Conservation (phyloP, 1,140 invertebrate species). For the Drosophila mauritiana region DNA sequence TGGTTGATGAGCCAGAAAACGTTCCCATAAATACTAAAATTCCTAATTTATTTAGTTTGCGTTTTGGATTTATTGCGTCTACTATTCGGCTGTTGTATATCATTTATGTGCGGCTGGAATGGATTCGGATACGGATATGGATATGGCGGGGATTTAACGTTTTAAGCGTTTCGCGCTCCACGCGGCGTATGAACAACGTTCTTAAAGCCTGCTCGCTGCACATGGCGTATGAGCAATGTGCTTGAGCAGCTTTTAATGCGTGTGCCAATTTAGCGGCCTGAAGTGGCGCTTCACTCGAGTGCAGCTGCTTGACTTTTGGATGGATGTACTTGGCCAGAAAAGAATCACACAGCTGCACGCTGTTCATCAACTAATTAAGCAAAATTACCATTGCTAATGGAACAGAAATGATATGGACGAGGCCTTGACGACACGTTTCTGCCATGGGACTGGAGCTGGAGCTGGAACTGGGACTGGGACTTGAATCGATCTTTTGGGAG, state of each 20-base stretch:
- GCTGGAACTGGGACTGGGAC: background rate
- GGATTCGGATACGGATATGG: slow-evolving; percentile 55
- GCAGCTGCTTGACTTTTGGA: slow-evolving; percentile 40
- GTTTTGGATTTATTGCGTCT: slow-evolving; percentile 74
- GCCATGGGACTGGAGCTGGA: slow-evolving; percentile 5
- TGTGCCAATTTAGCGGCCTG: slow-evolving; percentile 59
- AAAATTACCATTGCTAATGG: slow-evolving; percentile 48
- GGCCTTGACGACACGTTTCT: slow-evolving; percentile 49
- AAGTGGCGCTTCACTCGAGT: slow-evolving; percentile 64
- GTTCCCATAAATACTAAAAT: slow-evolving; percentile 65
- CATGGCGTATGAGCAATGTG: slow-evolving; percentile 62
- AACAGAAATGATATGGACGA: slow-evolving; percentile 11
- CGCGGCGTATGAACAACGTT: slow-evolving; percentile 38
- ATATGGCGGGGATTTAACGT: slow-evolving; percentile 23
- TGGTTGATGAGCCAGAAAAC: slow-evolving; percentile 45
- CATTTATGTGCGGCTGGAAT: slow-evolving; percentile 41
- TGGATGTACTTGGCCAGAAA: background rate
- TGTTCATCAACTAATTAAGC: slow-evolving; percentile 54
- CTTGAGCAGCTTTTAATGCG: slow-evolving; percentile 56
- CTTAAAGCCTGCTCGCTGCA: slow-evolving; percentile 38
- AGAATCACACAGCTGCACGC: slow-evolving; percentile 10
- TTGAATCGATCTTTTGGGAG: slow-evolving; percentile 49
- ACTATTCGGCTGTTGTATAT: slow-evolving; percentile 57
- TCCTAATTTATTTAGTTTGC: slow-evolving; percentile 79
- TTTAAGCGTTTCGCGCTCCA: slow-evolving; percentile 42